These are phyloP conservation scores for Diabrotica undecimpunctata DNA, from an alignment of 1,140 invertebrate species.

Conservation along the genomic window DNA sequence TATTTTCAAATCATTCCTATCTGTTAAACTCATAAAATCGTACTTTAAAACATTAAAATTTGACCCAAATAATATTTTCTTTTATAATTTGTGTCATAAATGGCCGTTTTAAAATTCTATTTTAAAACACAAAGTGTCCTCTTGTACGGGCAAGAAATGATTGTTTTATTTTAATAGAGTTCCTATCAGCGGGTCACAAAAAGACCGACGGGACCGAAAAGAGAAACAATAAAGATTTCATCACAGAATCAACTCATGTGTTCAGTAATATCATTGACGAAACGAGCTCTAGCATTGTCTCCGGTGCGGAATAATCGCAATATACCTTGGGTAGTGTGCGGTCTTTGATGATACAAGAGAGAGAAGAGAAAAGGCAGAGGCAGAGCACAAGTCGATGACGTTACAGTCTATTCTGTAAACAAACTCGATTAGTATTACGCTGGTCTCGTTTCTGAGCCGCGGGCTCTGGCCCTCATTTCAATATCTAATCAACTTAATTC, in stretches of 20 bases:
- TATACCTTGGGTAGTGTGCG: conserved; percentile 13
- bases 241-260: conserved; percentile 19
- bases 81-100: too few species aligned
- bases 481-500: conserved; percentile 41
- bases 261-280: conserved; percentile 10
- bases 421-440: conserved; percentile 41
- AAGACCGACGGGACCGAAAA: conserved; percentile 3
- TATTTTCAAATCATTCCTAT: too few species aligned
- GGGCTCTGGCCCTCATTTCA: conserved; percentile 40
- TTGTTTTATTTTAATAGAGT: background rate
- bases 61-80: too few species aligned
- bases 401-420: conserved; percentile 33
- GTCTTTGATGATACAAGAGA: conserved; percentile 12
- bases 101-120: too few species aligned
- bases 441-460: conserved; percentile 36
- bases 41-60: too few species aligned
- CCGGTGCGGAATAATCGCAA: conserved; percentile 18
- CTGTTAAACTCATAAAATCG: too few species aligned
- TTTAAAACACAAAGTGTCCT: too few species aligned
- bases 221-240: conserved; percentile 13
- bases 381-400: conserved; percentile 1
- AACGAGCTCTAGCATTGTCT: conserved; percentile 5
- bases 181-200: background rate
- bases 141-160: too few species aligned
- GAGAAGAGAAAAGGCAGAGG: too few species aligned